Percentiles rank a stretch among this genome's conserved stretches.
Evolutionary conservation across 2,113 vertebrate species (phyloP).

Genomic region (Isurus oxyrinchus): DNA sequence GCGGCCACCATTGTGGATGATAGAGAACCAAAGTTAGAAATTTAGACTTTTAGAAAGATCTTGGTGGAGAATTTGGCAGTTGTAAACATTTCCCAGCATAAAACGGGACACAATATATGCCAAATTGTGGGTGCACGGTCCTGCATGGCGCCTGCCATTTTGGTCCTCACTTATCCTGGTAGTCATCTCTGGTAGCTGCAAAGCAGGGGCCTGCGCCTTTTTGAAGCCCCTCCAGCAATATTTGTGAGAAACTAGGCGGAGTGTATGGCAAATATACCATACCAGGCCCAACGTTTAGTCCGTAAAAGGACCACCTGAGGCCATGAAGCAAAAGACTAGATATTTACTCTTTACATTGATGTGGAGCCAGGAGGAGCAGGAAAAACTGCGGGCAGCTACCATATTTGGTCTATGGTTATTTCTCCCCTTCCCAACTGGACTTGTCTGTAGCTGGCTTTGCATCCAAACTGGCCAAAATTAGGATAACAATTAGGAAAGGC

Average conservation of each 20-base stretch:
- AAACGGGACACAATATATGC: not conserved
- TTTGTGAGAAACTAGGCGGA: not conserved
- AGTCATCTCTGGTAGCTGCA: not conserved
- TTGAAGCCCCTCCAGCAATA: not conserved
- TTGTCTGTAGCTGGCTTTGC: not conserved
- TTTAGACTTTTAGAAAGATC: no score
- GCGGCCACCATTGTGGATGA: not conserved
- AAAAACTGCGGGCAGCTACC: not conserved
- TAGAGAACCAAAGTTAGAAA: not conserved
- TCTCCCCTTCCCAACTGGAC: not conserved
- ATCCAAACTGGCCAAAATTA: not conserved
- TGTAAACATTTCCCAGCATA: not conserved
- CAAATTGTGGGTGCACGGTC: not conserved
- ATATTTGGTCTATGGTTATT: not conserved
- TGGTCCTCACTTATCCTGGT: not conserved
- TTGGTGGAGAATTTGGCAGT: not conserved
- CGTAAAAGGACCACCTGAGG: not conserved
- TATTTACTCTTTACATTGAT: not conserved
- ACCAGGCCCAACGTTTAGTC: not conserved
- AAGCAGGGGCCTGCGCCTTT: not conserved
- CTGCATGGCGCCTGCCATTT: not conserved
- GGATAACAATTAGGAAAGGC: not conserved
- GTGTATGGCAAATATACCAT: not conserved
- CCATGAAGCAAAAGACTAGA: no score
- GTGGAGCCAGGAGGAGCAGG: not conserved